phyloP scores from a whole-genome alignment of 2,888 invertebrate species.

The Rhingia campestris region DNA sequence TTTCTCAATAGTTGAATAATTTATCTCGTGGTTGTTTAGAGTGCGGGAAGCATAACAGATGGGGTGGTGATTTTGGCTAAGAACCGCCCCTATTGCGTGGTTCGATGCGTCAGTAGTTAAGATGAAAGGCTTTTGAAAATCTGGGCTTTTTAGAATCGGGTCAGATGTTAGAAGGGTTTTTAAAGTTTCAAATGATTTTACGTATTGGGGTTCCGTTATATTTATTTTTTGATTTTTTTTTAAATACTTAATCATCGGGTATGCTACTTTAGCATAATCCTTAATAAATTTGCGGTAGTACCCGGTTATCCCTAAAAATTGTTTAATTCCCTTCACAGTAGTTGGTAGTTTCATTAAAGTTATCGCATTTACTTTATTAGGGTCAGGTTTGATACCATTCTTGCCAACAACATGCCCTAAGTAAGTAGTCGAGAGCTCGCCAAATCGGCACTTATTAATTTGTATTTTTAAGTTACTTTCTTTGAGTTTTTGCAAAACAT shows the following conservation, averaged over 20 bases:
- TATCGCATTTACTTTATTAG: constrained; percentile 74
- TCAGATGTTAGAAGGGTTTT: constrained; percentile 52
- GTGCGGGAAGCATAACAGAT: not conserved
- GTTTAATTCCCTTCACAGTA: constrained; percentile 25
- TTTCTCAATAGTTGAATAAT: constrained; percentile 76
- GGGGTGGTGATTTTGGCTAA: constrained; percentile 24
- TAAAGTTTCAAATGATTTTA: constrained; percentile 43
- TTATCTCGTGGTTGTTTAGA: not conserved
- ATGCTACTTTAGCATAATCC: constrained; percentile 36
- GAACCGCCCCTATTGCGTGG: constrained; percentile 12
- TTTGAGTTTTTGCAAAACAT: not conserved
- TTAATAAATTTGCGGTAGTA: constrained; percentile 70
- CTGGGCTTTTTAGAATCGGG: constrained; percentile 75
- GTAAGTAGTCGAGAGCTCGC: constrained; percentile 20
- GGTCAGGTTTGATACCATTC: constrained; percentile 73
- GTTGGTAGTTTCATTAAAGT: constrained; percentile 21
- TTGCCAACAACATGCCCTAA: constrained; percentile 49
- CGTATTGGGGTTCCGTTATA: constrained; percentile 32
- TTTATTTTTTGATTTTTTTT: constrained; percentile 50
- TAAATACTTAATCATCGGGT: constrained; percentile 64
- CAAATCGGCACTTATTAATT: constrained; percentile 25
- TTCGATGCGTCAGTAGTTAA: constrained; percentile 45
- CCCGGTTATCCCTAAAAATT: too few relatives aligned
- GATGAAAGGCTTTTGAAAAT: constrained; percentile 60
- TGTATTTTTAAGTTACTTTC: constrained; percentile 28